Evolutionary conservation across 2,113 vertebrate genomes (phyloP).

Genomic region (Oriolus oriolus): DNA sequence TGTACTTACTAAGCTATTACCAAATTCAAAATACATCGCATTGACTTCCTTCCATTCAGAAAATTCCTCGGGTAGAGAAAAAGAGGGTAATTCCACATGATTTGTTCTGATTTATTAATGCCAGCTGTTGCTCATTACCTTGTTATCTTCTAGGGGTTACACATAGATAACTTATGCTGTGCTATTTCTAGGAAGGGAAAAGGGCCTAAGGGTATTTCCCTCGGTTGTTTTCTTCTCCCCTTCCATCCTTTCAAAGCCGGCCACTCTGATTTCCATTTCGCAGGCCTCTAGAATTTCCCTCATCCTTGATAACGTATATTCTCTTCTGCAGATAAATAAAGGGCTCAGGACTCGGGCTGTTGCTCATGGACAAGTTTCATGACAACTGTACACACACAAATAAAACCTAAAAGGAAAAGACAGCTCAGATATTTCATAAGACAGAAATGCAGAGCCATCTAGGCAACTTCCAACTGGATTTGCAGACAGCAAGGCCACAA

Average conservation of each 20-base stretch:
- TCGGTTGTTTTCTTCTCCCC: not conserved
- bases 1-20: not conserved
- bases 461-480: not conserved
- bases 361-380: not conserved
- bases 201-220: not conserved
- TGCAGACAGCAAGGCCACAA: not conserved
- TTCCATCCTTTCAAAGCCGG: not conserved
- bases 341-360: not conserved
- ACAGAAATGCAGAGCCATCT: not conserved
- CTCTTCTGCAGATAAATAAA: not conserved
- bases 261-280: not conserved
- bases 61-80: not conserved
- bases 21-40: not conserved
- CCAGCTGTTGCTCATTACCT: not conserved
- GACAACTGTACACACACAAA: not conserved
- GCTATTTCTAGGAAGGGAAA: not conserved
- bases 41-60: not conserved
- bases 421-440: not conserved
- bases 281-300: not conserved
- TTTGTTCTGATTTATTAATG: not conserved
- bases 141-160: not conserved
- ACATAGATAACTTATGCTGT: not conserved
- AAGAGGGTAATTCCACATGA: not conserved
- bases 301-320: not conserved
- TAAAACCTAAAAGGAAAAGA: not conserved